Evolutionary conservation across 2,888 invertebrate species (phyloP).

Genomic region (Galeruca laticollis): DNA sequence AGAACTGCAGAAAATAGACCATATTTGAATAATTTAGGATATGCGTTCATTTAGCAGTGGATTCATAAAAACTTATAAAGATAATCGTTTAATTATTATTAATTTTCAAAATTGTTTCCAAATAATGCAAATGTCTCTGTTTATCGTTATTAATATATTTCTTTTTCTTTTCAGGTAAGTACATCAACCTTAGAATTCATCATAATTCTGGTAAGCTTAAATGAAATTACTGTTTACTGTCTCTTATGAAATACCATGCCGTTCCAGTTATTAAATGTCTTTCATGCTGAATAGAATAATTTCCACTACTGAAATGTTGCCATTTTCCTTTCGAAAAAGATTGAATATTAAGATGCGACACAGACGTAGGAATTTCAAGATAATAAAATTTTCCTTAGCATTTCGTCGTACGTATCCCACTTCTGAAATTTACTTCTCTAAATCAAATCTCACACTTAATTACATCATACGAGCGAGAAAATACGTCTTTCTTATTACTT

Average conservation of each 20-base stretch:
- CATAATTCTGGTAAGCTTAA: not conserved
- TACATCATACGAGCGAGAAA: slow-evolving; percentile 29
- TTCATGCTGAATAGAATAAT: not conserved
- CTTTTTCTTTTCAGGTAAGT: slow-evolving; percentile 26
- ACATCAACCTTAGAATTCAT: not conserved
- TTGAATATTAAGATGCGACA: not conserved
- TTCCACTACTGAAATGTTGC: not conserved
- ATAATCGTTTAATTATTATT: too few species aligned
- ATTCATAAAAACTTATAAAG: too few species aligned
- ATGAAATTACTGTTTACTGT: not conserved
- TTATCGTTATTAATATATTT: not conserved
- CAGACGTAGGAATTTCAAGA: slow-evolving; percentile 7
- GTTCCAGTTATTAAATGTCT: not conserved
- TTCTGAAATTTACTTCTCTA: slow-evolving; percentile 23
- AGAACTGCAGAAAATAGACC: too few species aligned
- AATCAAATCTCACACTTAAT: slow-evolving; percentile 32
- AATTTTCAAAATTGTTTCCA: too few species aligned
- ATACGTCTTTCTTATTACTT: slow-evolving; percentile 16
- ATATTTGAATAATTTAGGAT: too few species aligned
- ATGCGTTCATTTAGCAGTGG: too few species aligned
- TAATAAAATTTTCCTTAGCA: slow-evolving; percentile 13
- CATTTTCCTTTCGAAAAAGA: not conserved
- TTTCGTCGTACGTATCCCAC: slow-evolving; percentile 13
- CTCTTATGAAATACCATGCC: not conserved
- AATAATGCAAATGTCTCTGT: not conserved